Percentiles rank a stretch among this genome's conserved stretches.
phyloP scores from a whole-genome alignment of 2,888 invertebrate genomes.

The Drosophila longiperda region DNA sequence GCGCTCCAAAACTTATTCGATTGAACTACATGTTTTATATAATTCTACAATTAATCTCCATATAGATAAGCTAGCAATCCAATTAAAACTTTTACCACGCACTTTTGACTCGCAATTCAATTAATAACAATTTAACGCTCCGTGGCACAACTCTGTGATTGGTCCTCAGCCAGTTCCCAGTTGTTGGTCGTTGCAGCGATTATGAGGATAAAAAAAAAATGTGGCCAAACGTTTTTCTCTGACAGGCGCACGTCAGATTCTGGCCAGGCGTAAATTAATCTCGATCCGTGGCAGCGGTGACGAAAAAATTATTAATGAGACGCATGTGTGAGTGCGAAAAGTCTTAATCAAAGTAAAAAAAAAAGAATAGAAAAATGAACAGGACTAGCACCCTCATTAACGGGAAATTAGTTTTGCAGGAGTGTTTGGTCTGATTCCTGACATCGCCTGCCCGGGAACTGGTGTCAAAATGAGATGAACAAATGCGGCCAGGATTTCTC shows the following conservation, averaged over 20 bases:
- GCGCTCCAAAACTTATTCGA: not conserved
- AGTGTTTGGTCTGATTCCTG: slow-evolving; percentile 47
- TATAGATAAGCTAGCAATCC: slow-evolving; percentile 54
- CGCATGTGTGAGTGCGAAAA: slow-evolving; percentile 67
- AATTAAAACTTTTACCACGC: slow-evolving; percentile 67
- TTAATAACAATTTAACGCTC: slow-evolving; percentile 83
- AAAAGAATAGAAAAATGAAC: slow-evolving; percentile 5
- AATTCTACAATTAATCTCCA: slow-evolving; percentile 45
- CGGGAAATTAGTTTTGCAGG: slow-evolving; percentile 80
- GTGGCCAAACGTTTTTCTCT: slow-evolving; percentile 47
- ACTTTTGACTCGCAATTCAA: slow-evolving; percentile 81
- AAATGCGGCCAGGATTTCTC: slow-evolving; percentile 33
- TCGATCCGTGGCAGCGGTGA: slow-evolving; percentile 56
- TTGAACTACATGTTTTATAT: not conserved
- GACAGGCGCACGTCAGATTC: slow-evolving; percentile 78
- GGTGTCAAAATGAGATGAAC: slow-evolving; percentile 66
- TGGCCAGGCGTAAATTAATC: slow-evolving; percentile 74
- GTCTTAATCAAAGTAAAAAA: slow-evolving; percentile 57
- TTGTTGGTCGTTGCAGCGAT: slow-evolving; percentile 21
- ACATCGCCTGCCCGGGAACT: slow-evolving; percentile 19
- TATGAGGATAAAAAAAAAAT: slow-evolving; percentile 70
- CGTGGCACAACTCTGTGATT: slow-evolving; percentile 42
- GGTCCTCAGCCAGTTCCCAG: slow-evolving; percentile 16
- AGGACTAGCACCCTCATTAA: slow-evolving; percentile 79
- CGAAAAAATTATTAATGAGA: slow-evolving; percentile 76